A percentile compares a stretch with the other conserved stretches of the same genome.
Evolutionary conservation across 2,888 invertebrate genomes (phyloP).

Genomic region (Chymomyza caudatula): DNA sequence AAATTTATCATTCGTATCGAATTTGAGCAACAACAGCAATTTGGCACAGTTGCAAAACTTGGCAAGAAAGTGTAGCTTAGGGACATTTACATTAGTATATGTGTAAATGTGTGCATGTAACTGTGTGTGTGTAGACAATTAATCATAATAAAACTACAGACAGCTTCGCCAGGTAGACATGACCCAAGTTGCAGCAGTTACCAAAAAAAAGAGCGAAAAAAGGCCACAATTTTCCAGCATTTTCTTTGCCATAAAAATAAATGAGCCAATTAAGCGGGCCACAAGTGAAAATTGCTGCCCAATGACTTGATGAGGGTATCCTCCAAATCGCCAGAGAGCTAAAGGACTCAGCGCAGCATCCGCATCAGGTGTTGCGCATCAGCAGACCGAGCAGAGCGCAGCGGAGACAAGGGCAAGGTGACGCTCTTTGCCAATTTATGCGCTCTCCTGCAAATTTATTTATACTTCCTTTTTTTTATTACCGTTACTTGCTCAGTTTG

Average conservation of each 20-base stretch:
- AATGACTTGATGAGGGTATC: constrained; percentile 49
- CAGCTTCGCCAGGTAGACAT: constrained; percentile 3
- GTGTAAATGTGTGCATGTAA: constrained; percentile 10
- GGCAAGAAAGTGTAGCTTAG: constrained; percentile 63
- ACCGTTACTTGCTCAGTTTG: neutral
- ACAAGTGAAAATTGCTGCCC: neutral
- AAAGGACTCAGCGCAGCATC: neutral
- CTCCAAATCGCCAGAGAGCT: constrained; percentile 21
- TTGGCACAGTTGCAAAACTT: constrained; percentile 65
- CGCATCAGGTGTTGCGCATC: constrained; percentile 57
- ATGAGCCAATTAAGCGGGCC: constrained; percentile 66
- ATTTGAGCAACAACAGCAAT: constrained; percentile 39
- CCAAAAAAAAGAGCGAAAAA: constrained; percentile 3
- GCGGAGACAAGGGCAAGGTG: neutral
- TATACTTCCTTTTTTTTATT: constrained; percentile 29
- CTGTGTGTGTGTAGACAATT: constrained; percentile 43
- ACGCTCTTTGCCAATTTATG: constrained; percentile 29
- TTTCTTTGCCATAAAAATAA: constrained; percentile 69
- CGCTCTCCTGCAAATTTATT: constrained; percentile 47
- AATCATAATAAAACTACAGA: constrained; percentile 65
- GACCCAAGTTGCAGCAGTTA: neutral
- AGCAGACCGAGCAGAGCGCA: constrained; percentile 24
- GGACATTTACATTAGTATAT: constrained; percentile 34
- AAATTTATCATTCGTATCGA: constrained; percentile 68
- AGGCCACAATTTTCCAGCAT: constrained; percentile 57